A percentile compares a stretch with the other conserved stretches of the same genome.
These are phyloP conservation scores for Sicus ferrugineus DNA, from an alignment of 2,888 invertebrate species.

Conservation along the genomic window DNA sequence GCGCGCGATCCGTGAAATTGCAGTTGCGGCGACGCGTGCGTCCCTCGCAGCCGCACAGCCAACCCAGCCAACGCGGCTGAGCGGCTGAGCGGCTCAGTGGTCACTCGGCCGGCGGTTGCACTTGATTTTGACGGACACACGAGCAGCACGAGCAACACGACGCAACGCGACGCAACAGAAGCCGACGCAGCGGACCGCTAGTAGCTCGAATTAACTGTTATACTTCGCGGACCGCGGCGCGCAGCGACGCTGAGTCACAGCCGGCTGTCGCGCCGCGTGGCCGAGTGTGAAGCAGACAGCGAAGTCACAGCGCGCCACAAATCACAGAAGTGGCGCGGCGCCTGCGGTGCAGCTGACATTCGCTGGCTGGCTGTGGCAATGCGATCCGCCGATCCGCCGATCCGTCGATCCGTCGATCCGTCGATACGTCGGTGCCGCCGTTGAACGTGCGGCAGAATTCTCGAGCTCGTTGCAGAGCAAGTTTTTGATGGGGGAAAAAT, in stretches of 20 bases:
- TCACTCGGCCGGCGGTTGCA: background rate
- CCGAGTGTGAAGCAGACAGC: too few relatives aligned
- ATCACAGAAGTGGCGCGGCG: too few relatives aligned
- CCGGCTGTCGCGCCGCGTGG: too few relatives aligned
- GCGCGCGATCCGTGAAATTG: background rate
- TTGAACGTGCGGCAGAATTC: too few relatives aligned
- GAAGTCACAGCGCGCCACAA: too few relatives aligned
- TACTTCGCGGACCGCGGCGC: background rate
- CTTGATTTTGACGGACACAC: constrained; percentile 11
- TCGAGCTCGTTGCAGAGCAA: too few relatives aligned
- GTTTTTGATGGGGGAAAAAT: too few relatives aligned
- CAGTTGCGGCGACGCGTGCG: background rate
- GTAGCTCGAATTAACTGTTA: background rate
- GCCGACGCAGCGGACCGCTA: background rate
- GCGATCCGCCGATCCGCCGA: too few relatives aligned
- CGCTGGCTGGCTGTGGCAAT: too few relatives aligned
- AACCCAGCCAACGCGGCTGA: background rate
- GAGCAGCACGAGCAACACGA: background rate
- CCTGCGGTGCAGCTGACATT: too few relatives aligned
- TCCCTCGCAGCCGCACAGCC: background rate
- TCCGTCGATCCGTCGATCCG: too few relatives aligned
- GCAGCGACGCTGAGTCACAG: background rate
- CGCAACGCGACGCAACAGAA: background rate
- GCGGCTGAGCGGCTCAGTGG: background rate
- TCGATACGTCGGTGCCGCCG: too few relatives aligned